Conservation (phyloP, 2,113 vertebrate species). For the Regulus satrapa region DNA sequence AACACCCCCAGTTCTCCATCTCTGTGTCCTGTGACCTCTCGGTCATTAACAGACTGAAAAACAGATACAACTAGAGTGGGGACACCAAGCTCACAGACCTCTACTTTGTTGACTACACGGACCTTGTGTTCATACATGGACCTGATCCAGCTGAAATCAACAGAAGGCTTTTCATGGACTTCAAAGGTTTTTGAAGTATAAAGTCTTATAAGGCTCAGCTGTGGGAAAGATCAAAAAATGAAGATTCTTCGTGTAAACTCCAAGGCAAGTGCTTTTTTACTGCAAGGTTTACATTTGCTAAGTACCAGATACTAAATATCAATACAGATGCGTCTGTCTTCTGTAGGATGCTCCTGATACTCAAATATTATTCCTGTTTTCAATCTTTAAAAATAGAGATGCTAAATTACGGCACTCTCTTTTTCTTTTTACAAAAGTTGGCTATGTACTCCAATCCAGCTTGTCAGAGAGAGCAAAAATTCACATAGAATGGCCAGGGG, state of each 20-base stretch:
- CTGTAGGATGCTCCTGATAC: not conserved
- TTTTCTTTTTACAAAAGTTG: not conserved
- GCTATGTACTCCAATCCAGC: not conserved
- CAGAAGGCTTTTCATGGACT: conserved; percentile 38
- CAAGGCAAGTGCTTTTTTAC: not conserved
- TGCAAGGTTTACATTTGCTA: not conserved
- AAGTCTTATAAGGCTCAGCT: not conserved
- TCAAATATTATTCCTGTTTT: not conserved
- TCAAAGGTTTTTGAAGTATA: conserved; percentile 28
- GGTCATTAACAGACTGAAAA: not conserved
- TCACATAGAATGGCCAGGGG: not conserved
- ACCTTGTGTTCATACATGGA: not conserved
- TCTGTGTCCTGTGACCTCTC: not conserved
- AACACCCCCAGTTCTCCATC: not conserved
- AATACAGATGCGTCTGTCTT: not conserved
- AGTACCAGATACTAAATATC: not conserved
- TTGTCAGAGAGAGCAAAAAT: not conserved
- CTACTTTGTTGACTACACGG: not conserved
- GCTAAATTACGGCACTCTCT: not conserved
- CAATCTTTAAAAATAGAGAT: not conserved
- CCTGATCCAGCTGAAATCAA: conserved; percentile 12
- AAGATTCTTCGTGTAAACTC: not conserved
- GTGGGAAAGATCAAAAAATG: conserved; percentile 7
- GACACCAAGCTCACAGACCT: not conserved
- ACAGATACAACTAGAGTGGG: not conserved